These are phyloP conservation scores for Dinoponera quadriceps DNA, from an alignment of 1,140 invertebrate species.

Conservation along the genomic window DNA sequence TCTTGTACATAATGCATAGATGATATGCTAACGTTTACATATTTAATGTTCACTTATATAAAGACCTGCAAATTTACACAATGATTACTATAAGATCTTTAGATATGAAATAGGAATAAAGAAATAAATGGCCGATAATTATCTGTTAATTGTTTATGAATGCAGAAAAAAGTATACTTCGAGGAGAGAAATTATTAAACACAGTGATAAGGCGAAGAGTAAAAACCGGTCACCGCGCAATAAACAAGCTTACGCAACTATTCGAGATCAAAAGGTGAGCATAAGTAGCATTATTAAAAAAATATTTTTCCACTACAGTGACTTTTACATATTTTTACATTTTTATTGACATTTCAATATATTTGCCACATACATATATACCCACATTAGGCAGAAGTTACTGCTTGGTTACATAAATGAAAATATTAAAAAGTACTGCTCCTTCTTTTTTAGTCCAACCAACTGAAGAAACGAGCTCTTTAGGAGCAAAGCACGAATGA, in stretches of 20 bases:
- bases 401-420: no score
- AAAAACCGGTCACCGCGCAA: constrained; percentile 2
- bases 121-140: neutral
- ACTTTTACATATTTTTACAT: no score
- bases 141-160: neutral
- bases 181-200: neutral
- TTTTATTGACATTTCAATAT: constrained; percentile 1
- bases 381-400: no score
- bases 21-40: no score
- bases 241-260: neutral
- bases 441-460: no score
- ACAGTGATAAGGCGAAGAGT: neutral
- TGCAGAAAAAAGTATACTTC: constrained; percentile 28
- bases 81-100: neutral
- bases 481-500: no score
- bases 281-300: neutral
- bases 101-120: neutral
- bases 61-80: neutral
- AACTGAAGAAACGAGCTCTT: no score
- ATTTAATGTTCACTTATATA: no score
- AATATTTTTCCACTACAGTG: neutral
- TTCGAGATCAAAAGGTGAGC: constrained; percentile 19
- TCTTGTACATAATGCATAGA: no score
- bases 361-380: neutral
- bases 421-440: no score